Evolutionary conservation across 2,888 invertebrate genomes (phyloP).

Genomic region (Pollenia labialis): DNA sequence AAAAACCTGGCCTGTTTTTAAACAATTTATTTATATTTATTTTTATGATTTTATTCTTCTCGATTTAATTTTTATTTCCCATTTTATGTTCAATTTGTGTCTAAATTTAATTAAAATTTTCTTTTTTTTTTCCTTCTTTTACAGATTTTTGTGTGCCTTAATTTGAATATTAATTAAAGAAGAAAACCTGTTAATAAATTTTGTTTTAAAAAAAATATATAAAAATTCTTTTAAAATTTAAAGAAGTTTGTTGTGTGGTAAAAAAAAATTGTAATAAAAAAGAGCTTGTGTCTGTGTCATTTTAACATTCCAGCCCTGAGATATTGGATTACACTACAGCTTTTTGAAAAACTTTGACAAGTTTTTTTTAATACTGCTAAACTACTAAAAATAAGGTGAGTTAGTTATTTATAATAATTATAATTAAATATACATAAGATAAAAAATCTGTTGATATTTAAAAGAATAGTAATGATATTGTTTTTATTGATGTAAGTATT

Average conservation of each 20-base stretch:
- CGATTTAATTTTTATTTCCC: background rate
- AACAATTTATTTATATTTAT: slow-evolving; percentile 6
- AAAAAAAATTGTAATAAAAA: slow-evolving; percentile 29
- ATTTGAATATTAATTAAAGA: slow-evolving; percentile 22
- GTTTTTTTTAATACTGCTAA: too few species aligned
- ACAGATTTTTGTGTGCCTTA: slow-evolving; percentile 44
- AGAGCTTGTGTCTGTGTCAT: background rate
- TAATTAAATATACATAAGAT: too few species aligned
- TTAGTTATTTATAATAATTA: too few species aligned
- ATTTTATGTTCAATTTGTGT: background rate
- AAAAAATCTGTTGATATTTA: too few species aligned
- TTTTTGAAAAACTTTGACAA: background rate
- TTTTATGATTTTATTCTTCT: slow-evolving; percentile 13
- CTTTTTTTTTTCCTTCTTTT: slow-evolving; percentile 4
- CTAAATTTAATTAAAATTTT: background rate
- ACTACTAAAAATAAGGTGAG: too few species aligned
- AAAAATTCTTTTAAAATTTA: slow-evolving; percentile 7
- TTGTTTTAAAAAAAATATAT: background rate
- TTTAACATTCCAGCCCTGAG: slow-evolving; percentile 15
- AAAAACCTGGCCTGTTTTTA: background rate
- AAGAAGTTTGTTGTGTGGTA: background rate
- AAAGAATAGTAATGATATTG: too few species aligned
- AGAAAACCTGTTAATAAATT: slow-evolving; percentile 28
- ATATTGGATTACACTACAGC: background rate
- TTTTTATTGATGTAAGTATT: too few species aligned